phyloP scores from a whole-genome alignment of 2,113 vertebrate genomes.

The Pantherophis guttatus region DNA sequence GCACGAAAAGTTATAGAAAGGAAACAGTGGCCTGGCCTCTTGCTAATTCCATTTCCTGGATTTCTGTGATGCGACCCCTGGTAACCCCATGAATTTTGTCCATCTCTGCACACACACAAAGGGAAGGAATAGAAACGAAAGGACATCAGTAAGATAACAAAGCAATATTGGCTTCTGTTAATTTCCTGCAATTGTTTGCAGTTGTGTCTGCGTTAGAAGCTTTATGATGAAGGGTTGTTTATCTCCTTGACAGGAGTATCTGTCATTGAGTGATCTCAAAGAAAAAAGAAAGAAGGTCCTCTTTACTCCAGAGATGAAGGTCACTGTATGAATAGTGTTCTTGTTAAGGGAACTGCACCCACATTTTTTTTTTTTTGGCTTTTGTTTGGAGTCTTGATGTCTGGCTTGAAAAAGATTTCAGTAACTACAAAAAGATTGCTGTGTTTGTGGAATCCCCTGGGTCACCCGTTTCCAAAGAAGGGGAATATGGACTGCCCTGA shows the following conservation, averaged over 20 bases:
- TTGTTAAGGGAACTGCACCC: slow-evolving; percentile 9
- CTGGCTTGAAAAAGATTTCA: not conserved
- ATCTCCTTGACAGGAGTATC: slow-evolving; percentile 8
- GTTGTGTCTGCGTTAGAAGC: slow-evolving; percentile 30
- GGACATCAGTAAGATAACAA: slow-evolving; percentile 41
- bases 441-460: not conserved
- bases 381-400: not conserved
- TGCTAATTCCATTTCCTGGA: slow-evolving; percentile 47
- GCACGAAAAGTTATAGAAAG: not conserved
- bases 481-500: not conserved
- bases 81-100: not conserved
- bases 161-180: slow-evolving; percentile 45
- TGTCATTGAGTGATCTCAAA: not conserved
- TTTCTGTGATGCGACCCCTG: slow-evolving; percentile 32
- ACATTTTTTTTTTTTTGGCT: not conserved
- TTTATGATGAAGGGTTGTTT: slow-evolving; percentile 31
- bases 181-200: slow-evolving; percentile 63
- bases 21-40: slow-evolving; percentile 27
- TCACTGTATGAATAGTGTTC: slow-evolving; percentile 12
- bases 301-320: slow-evolving; percentile 22
- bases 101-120: not conserved
- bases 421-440: slow-evolving; percentile 20
- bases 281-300: not conserved
- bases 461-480: not conserved
- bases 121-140: slow-evolving; percentile 32